A percentile compares a stretch with the other conserved stretches of the same genome.
phyloP scores from a whole-genome alignment of 2,888 invertebrate species.

The Phaonia tiefii region DNA sequence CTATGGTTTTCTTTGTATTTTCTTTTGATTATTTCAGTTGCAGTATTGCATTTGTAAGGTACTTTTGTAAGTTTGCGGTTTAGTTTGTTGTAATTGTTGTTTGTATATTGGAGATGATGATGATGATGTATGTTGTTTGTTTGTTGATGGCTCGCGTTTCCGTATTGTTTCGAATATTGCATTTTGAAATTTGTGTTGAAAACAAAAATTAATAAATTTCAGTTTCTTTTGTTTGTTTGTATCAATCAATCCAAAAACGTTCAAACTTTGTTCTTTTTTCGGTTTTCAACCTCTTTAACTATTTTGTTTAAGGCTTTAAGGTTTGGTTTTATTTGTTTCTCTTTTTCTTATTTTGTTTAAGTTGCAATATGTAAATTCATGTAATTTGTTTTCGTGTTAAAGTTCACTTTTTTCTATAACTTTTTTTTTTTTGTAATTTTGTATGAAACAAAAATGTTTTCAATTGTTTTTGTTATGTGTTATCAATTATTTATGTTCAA shows the following conservation, averaged over 20 bases:
- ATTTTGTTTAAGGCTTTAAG: conserved; percentile 56
- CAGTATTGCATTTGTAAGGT: conserved; percentile 60
- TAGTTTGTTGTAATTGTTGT: not conserved
- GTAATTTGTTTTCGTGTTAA: conserved; percentile 50
- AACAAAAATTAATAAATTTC: conserved; percentile 5
- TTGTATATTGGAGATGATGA: not conserved
- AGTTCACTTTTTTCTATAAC: conserved; percentile 59
- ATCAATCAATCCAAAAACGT: conserved; percentile 80
- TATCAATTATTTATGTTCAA: not conserved
- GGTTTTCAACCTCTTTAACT: conserved; percentile 60
- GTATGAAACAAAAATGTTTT: conserved; percentile 54
- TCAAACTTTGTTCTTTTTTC: conserved; percentile 73
- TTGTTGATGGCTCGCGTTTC: conserved; percentile 29
- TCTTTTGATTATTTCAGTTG: conserved; percentile 46
- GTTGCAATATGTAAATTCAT: conserved; percentile 66
- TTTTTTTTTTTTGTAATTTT: conserved; percentile 50
- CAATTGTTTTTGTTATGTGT: conserved; percentile 42
- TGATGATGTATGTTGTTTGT: conserved; percentile 11
- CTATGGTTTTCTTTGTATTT: conserved; percentile 37
- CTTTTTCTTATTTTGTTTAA: conserved; percentile 44
- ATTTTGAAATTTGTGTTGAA: conserved; percentile 45
- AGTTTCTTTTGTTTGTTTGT: conserved; percentile 39
- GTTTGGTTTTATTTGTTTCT: conserved; percentile 54
- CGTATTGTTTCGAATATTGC: conserved; percentile 8
- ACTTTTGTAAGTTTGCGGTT: conserved; percentile 64